Percentiles rank a stretch among this genome's conserved stretches.
phyloP scores from a whole-genome alignment of 2,113 vertebrate genomes.

The Microtus ochrogaster region DNA sequence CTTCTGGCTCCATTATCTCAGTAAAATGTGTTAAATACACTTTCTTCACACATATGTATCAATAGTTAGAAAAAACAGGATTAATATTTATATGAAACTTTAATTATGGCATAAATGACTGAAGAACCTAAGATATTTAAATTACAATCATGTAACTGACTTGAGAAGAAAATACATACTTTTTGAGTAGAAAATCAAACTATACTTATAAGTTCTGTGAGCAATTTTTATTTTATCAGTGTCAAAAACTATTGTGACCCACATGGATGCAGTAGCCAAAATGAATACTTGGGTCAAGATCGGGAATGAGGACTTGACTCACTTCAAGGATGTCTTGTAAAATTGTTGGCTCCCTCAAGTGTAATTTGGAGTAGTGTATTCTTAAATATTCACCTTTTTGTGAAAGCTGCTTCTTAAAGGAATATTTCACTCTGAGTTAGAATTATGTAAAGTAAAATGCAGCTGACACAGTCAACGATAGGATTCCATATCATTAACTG shows the following conservation, averaged over 20 bases:
- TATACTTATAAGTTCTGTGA: background rate
- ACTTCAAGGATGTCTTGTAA: background rate
- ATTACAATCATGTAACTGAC: background rate
- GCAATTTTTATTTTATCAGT: background rate
- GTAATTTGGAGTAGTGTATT: background rate
- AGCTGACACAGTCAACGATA: background rate
- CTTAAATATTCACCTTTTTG: background rate
- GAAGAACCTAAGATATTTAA: background rate
- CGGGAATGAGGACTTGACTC: slow-evolving; percentile 2
- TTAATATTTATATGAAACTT: slow-evolving; percentile 15
- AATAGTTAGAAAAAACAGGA: background rate
- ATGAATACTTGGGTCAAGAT: background rate
- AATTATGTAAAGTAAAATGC: background rate
- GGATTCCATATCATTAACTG: background rate
- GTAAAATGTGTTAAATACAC: background rate
- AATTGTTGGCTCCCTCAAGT: background rate
- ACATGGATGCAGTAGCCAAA: background rate
- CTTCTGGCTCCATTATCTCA: background rate
- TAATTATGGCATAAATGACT: background rate
- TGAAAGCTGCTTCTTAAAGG: background rate
- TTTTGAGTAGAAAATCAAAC: background rate
- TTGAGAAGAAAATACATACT: background rate
- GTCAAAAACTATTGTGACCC: slow-evolving; percentile 39
- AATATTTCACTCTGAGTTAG: slow-evolving; percentile 45
- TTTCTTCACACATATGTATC: background rate